phyloP scores from a whole-genome alignment of 2,888 invertebrate species.

The Dinocampus coccinellae region DNA sequence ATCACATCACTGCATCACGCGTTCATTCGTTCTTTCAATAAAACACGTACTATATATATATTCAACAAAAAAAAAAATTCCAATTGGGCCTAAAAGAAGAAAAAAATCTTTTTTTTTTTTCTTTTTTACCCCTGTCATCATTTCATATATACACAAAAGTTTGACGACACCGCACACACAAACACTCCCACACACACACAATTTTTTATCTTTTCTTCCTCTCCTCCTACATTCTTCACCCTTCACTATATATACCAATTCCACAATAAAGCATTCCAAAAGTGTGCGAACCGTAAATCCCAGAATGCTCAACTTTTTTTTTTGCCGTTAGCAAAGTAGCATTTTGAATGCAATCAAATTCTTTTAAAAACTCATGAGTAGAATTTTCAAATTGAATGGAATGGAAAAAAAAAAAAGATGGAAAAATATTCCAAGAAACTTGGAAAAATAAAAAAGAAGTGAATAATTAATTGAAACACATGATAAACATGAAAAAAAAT shows the following conservation, averaged over 20 bases:
- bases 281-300: constrained; percentile 14
- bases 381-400: not conserved
- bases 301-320: not conserved
- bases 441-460: no score
- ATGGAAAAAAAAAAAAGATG: not conserved
- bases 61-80: not conserved
- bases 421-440: not conserved
- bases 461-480: no score
- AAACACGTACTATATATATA: not conserved
- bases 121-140: not conserved
- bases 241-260: not conserved
- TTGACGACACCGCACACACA: not conserved
- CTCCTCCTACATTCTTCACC: not conserved
- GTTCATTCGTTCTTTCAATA: not conserved
- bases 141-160: not conserved
- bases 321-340: not conserved
- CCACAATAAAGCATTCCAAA: constrained; percentile 22
- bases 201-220: not conserved
- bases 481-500: not conserved
- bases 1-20: not conserved
- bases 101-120: not conserved
- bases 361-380: not conserved
- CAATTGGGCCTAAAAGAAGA: not conserved
- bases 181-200: no score
- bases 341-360: not conserved